Evolutionary conservation across 2,797 vertebrate species (phyloP).

Genomic region (Pelodytes ibericus): DNA sequence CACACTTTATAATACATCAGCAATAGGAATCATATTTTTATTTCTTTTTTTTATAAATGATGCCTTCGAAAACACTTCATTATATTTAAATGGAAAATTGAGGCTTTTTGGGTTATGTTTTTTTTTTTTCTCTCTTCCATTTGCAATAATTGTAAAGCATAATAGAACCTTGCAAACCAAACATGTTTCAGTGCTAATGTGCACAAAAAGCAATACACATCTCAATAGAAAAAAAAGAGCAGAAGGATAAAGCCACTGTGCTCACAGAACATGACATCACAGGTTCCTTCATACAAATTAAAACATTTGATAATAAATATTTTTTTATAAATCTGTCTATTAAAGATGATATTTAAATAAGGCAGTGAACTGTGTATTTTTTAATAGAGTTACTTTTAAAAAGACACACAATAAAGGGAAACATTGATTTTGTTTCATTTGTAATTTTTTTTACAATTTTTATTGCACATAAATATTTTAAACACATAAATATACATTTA

Average conservation of each 20-base stretch:
- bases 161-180: neutral
- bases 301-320: neutral
- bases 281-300: neutral
- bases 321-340: neutral
- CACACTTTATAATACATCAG: neutral
- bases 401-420: neutral
- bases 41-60: constrained; percentile 2
- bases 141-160: neutral
- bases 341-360: too few relatives aligned
- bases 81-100: neutral
- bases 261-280: neutral
- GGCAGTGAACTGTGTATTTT: too few relatives aligned
- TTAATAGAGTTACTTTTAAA: neutral
- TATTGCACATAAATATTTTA: too few relatives aligned
- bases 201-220: too few relatives aligned
- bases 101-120: neutral
- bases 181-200: neutral
- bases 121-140: neutral
- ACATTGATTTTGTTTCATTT: too few relatives aligned
- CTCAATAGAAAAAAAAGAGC: neutral
- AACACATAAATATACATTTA: too few relatives aligned
- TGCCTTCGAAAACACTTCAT: neutral
- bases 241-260: neutral
- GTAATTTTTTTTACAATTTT: too few relatives aligned
- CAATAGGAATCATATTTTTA: neutral